These are phyloP conservation scores for Eucriotettix oculatus DNA, from an alignment of 2,888 invertebrate species.

Conservation along the genomic window DNA sequence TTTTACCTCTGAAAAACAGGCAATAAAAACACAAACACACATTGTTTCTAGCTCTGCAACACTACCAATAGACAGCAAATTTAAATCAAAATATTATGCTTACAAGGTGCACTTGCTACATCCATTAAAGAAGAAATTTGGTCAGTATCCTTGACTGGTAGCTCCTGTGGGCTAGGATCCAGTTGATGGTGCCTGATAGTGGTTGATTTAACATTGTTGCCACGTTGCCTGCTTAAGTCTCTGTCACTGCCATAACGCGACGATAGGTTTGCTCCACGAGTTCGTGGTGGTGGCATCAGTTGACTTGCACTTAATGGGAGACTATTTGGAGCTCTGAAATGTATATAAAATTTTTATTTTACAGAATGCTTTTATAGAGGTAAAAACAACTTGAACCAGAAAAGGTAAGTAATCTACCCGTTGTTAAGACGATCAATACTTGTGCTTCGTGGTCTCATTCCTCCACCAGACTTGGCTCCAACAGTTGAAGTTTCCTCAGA, in stretches of 20 bases:
- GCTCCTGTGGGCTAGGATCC: conserved; percentile 25
- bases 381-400: too few species aligned
- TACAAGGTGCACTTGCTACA: conserved; percentile 33
- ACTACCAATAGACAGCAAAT: too few species aligned
- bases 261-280: conserved; percentile 1
- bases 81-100: conserved; percentile 17
- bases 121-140: conserved; percentile 21
- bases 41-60: too few species aligned
- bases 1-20: too few species aligned
- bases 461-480: conserved; percentile 29
- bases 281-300: conserved; percentile 5
- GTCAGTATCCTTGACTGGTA: conserved; percentile 28
- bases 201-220: conserved; percentile 13
- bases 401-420: background rate
- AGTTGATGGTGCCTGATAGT: conserved; percentile 19
- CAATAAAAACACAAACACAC: too few species aligned
- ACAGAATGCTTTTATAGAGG: background rate
- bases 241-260: conserved; percentile 37
- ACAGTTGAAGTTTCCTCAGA: conserved; percentile 48
- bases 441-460: conserved; percentile 45
- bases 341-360: background rate
- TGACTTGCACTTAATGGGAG: conserved; percentile 4
- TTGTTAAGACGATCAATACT: conserved; percentile 36
- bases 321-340: conserved; percentile 6
- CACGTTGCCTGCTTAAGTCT: conserved; percentile 29